Evolutionary conservation across 1,140 invertebrate species (phyloP).

Genomic region (Schlechtendalia chinensis): DNA sequence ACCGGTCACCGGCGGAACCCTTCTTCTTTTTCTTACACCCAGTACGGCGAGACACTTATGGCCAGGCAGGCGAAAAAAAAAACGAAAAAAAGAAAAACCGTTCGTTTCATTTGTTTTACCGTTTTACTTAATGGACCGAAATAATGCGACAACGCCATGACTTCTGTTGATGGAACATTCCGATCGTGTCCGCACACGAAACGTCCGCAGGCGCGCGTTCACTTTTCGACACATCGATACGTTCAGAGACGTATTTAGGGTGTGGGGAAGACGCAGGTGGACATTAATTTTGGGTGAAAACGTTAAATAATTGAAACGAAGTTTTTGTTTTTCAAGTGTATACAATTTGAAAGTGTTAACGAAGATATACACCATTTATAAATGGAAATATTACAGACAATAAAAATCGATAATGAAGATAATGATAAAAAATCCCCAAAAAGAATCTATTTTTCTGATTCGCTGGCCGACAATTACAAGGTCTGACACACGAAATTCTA

Average conservation of each 20-base stretch:
- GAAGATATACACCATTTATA: too few relatives aligned
- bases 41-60: not conserved
- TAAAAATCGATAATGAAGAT: too few relatives aligned
- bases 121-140: constrained; percentile 37
- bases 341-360: not conserved
- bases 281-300: too few relatives aligned
- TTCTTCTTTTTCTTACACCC: constrained; percentile 35
- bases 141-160: constrained; percentile 2
- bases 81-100: constrained; percentile 6
- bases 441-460: too few relatives aligned
- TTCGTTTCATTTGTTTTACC: constrained; percentile 39
- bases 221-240: not conserved
- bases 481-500: too few relatives aligned
- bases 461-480: too few relatives aligned
- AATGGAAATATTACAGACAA: too few relatives aligned
- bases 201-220: not conserved
- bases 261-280: too few relatives aligned
- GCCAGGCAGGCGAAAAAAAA: too few relatives aligned
- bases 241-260: too few relatives aligned
- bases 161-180: constrained; percentile 6
- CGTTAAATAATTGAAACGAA: too few relatives aligned
- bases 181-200: not conserved
- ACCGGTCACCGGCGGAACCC: constrained; percentile 48
- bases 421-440: too few relatives aligned
- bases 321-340: not conserved